Conservation (phyloP, 2,888 invertebrate genomes). For the Portevinia maculata region DNA sequence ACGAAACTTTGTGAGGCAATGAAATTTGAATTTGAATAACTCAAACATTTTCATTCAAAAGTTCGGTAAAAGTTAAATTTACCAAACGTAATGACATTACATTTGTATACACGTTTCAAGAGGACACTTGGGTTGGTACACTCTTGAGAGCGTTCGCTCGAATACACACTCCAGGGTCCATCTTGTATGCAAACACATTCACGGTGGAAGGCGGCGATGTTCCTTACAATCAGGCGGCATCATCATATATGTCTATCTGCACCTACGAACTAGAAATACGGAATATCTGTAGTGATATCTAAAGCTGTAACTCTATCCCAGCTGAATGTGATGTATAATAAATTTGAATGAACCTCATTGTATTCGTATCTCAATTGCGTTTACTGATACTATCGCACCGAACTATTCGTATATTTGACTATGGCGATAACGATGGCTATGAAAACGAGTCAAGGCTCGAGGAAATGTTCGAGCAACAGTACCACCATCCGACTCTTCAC, state of each 20-base stretch:
- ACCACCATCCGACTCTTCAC: slow-evolving; percentile 36
- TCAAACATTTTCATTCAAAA: slow-evolving; percentile 74
- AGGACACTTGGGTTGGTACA: slow-evolving; percentile 62
- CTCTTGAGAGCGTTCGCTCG: slow-evolving; percentile 60
- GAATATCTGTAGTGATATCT: slow-evolving; percentile 32
- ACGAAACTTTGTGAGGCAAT: slow-evolving; percentile 66
- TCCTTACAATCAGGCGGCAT: slow-evolving; percentile 5
- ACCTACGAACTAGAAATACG: slow-evolving; percentile 1
- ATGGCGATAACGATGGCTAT: slow-evolving; percentile 13
- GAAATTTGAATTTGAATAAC: slow-evolving; percentile 74
- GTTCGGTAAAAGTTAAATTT: slow-evolving; percentile 73
- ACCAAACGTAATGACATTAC: slow-evolving; percentile 74
- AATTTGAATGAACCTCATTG: slow-evolving; percentile 70
- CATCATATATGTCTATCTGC: slow-evolving; percentile 25
- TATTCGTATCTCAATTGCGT: slow-evolving; percentile 54
- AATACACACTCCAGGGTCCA: slow-evolving; percentile 59
- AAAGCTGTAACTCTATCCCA: slow-evolving; percentile 46
- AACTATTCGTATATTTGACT: slow-evolving; percentile 28
- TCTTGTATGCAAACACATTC: slow-evolving; percentile 60
- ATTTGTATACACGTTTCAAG: slow-evolving; percentile 72
- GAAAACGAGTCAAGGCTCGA: neutral
- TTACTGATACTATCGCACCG: slow-evolving; percentile 60
- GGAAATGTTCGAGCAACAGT: slow-evolving; percentile 29
- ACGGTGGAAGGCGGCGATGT: slow-evolving; percentile 3
- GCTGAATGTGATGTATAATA: slow-evolving; percentile 69